Evolutionary conservation across 2,797 vertebrate species (phyloP).

Genomic region (Eurystomus glaucurus): DNA sequence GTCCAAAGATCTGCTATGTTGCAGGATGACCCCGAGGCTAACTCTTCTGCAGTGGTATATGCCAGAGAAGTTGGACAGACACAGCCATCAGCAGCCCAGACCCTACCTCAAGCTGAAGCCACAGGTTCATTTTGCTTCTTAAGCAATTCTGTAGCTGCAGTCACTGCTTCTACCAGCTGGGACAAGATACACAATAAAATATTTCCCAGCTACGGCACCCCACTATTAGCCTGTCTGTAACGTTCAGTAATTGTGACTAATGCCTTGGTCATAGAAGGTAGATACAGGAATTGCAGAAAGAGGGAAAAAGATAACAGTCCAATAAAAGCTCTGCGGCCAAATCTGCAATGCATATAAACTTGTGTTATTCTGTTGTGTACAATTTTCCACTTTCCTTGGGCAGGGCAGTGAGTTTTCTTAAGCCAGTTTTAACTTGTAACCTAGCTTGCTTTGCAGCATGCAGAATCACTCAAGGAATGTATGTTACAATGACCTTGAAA

Average conservation of each 20-base stretch:
- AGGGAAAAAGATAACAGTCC: background rate
- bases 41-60: background rate
- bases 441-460: background rate
- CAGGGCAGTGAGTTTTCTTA: background rate
- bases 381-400: background rate
- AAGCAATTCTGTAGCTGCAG: background rate
- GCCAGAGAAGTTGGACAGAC: background rate
- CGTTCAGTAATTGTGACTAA: conserved; percentile 12
- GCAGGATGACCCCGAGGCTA: background rate
- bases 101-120: background rate
- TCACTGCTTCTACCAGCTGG: background rate
- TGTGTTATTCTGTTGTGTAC: rapidly evolving
- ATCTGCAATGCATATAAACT: background rate
- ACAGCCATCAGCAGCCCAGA: background rate
- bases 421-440: background rate
- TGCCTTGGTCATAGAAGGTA: background rate
- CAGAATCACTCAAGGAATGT: background rate
- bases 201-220: background rate
- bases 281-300: background rate
- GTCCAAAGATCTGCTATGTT: background rate
- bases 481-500: background rate
- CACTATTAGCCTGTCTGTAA: background rate
- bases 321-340: background rate
- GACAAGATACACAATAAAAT: background rate
- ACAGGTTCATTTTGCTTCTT: background rate